Percentiles rank a stretch among this genome's conserved stretches.
These are phyloP conservation scores for Hybos culiciformis DNA, from an alignment of 2,888 invertebrate species.

Conservation along the genomic window DNA sequence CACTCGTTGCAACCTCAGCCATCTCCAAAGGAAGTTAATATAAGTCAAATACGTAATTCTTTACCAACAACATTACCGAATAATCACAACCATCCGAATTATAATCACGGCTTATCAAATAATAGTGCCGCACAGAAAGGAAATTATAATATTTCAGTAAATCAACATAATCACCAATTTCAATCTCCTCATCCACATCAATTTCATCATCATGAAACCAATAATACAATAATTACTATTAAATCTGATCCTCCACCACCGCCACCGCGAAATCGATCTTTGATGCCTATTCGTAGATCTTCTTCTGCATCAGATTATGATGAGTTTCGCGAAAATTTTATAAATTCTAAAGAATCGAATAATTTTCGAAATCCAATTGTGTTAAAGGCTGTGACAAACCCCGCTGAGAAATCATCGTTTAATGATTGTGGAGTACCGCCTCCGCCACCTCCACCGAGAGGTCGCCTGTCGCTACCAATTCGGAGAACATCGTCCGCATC, in stretches of 20 bases:
- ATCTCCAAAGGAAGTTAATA: slow-evolving; percentile 16
- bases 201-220: not conserved
- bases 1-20: slow-evolving; percentile 25
- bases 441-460: slow-evolving; percentile 34
- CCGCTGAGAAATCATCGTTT: slow-evolving; percentile 31
- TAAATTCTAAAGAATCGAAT: slow-evolving; percentile 16
- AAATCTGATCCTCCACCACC: slow-evolving; percentile 29
- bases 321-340: slow-evolving; percentile 30
- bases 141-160: not conserved
- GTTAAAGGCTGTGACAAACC: slow-evolving; percentile 28
- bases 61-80: slow-evolving; percentile 24
- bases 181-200: slow-evolving; percentile 3
- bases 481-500: slow-evolving; percentile 51
- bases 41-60: slow-evolving; percentile 26
- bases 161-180: not conserved
- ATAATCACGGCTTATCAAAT: not conserved
- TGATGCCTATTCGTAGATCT: slow-evolving; percentile 38
- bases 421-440: slow-evolving; percentile 36
- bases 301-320: slow-evolving; percentile 59
- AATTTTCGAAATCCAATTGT: not conserved
- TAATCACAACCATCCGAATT: not conserved
- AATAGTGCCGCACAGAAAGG: not conserved
- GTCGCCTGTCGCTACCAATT: slow-evolving; percentile 21
- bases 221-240: slow-evolving; percentile 7
- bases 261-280: slow-evolving; percentile 30